Evolutionary conservation across 2,113 vertebrate species (phyloP), one percentile per base, ranked within the genome.

Genomic region (Serilophus lunatus): DNA sequence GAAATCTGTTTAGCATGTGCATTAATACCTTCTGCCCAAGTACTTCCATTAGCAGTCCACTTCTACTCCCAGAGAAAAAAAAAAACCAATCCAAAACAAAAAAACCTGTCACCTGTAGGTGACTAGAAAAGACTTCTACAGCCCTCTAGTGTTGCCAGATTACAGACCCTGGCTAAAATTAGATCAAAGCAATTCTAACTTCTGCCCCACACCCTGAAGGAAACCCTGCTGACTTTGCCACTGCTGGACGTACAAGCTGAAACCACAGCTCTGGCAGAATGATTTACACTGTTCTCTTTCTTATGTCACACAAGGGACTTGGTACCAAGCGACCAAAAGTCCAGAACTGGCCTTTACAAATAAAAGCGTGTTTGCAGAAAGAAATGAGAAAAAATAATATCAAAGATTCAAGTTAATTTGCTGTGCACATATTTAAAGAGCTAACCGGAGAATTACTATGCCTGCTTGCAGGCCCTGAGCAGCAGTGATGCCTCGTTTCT

Each of bases 71-170:
- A 3, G 16, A 53, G 47, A 6, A 59, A 24, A 10, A n/a, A 33
- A 20, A 8, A 63, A 44, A 49, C 3, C 3, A 50, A 49, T 9
- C 0, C 7, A 38, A 57, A 50, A 0, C 16, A 63, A 86, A 82
- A 40, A 8, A 25, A 9, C 26, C 45, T 36, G 82, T 42, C 68
- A 95, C 72, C 65, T 92, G 40, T 13, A 88, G 47, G 72, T 91
- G 61, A 93, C 72, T 93, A 61, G 51, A 87, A 86, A 97, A 92
- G 97, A 96, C 96, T 98, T 96, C 95, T 96, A 97, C 95, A 98
- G 97, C 97, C 97, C 96, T 97, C 97, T 98, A 98, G 97, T 97
- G 98, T 98, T 97, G 65, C 82, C 91, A 95, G 45, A 65, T 25
- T 71, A 92, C 49, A 97, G 87, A 87, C 95, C 93, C 45, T 66